A percentile compares a stretch with the other conserved stretches of the same genome.
phyloP scores from a whole-genome alignment of 2,113 vertebrate genomes.

The Oncorhynchus gorbuscha region DNA sequence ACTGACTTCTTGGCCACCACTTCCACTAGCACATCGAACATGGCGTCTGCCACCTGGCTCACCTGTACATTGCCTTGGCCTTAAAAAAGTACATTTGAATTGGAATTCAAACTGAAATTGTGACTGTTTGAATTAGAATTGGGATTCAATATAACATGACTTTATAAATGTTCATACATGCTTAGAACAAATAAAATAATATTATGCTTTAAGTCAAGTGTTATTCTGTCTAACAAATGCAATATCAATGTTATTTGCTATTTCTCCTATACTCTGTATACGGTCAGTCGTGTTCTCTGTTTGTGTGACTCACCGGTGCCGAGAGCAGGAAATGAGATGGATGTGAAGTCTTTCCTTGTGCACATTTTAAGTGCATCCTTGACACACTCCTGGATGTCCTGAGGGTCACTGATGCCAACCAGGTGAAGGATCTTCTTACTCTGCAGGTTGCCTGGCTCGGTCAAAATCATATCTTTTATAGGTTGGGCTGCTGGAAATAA shows the following conservation, averaged over 20 bases:
- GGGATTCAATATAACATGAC: no score
- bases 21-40: conserved; percentile 68
- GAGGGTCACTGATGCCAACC: conserved; percentile 38
- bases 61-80: conserved; percentile 63
- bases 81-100: conserved; percentile 23
- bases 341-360: conserved; percentile 62
- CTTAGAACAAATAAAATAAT: no score
- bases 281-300: no score
- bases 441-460: conserved; percentile 74
- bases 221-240: no score
- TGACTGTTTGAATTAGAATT: no score
- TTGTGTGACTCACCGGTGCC: conserved; percentile 81
- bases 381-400: conserved; percentile 51
- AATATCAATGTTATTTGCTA: no score
- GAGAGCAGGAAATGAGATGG: conserved; percentile 87
- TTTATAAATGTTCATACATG: no score
- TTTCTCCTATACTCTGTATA: no score
- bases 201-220: no score
- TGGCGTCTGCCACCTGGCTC: conserved; percentile 67
- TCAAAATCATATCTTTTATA: conserved; percentile 76
- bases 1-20: conserved; percentile 44
- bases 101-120: no score
- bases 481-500: conserved; percentile 55
- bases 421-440: conserved; percentile 87
- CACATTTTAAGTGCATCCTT: conserved; percentile 73